These are phyloP conservation scores for Phymorhynchus buccinoides DNA, from an alignment of 1,140 invertebrate genomes.

Conservation along the genomic window DNA sequence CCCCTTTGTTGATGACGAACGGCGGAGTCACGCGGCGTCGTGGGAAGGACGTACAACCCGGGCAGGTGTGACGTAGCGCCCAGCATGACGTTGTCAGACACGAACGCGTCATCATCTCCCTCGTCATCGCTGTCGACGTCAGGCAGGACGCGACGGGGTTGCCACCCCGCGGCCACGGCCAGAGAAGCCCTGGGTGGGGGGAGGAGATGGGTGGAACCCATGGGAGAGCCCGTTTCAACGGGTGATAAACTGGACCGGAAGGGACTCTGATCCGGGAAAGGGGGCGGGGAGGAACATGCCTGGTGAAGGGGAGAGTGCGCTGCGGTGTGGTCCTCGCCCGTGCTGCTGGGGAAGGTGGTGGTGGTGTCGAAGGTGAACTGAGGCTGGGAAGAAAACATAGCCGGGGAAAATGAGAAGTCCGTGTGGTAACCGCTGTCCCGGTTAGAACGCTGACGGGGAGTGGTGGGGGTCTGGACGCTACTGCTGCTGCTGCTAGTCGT, in stretches of 20 bases:
- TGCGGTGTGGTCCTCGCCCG: too few species aligned
- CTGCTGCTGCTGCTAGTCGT: background rate
- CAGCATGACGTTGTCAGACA: background rate
- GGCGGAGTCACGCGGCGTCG: background rate
- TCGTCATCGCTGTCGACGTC: slow-evolving; percentile 17
- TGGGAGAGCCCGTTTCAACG: background rate
- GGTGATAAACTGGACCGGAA: background rate
- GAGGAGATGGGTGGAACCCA: background rate
- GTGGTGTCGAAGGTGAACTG: slow-evolving; percentile 23
- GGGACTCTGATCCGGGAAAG: background rate
- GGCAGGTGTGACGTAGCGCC: slow-evolving; percentile 12
- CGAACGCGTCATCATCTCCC: slow-evolving; percentile 23
- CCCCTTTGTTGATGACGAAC: background rate
- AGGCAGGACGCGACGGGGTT: slow-evolving; percentile 3
- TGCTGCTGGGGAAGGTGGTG: slow-evolving; percentile 46
- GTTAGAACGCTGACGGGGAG: slow-evolving; percentile 36
- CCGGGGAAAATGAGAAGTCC: slow-evolving; percentile 47
- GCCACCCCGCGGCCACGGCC: background rate
- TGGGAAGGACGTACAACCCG: background rate
- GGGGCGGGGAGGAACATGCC: background rate
- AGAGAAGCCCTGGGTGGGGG: background rate
- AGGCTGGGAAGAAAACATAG: slow-evolving; percentile 12
- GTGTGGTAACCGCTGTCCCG: slow-evolving; percentile 55
- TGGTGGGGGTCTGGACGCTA: background rate
- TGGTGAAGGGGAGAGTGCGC: background rate